Evolutionary conservation across 2,797 vertebrate species (phyloP), one percentile per base, ranked within the genome.

Genomic region (Tapera naevia): DNA sequence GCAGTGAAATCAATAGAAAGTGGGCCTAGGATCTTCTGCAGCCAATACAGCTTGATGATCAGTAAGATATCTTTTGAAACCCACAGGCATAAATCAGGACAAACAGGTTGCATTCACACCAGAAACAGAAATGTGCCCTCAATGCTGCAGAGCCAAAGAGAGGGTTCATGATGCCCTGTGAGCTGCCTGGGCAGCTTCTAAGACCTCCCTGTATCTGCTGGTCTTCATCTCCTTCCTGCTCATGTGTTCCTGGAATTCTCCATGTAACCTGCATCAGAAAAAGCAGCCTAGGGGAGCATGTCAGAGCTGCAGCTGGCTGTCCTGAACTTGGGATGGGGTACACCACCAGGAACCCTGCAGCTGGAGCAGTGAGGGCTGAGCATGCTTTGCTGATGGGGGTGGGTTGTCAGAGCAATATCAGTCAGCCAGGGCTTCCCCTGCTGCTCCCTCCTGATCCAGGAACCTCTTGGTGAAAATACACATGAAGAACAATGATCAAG

Each of bases 81-180:
- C 43, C 43, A 37, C 7, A 37, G 46, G 32, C 69, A n/a, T 57
- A 64, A 60, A 80, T 65, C 30, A 78, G 67, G 35, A 88, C 5
- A 50, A 89, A 80, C 45, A 57, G 15, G 48, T 85, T 67, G 41
- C 32, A 76, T 85, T 87, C 45, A 58, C 15, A 74, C 18, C 30
- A 76, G 62, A 83, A 88, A 54, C 33, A 1, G 8, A 74, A 73
- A 13, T 1, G 1, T 60, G 50, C 70, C 27, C 66, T 81, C 18
- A n/a, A 0, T 28, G 45, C 72, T 89, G 43, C 27, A 79, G 66
- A 87, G 22, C 14, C 74, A 45, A 43, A 66, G 62, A 53, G 39
- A 17, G 56, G 75, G 32, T 50, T 61, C 0, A 0, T 33, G 17
- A 19, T 7, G 5, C 6, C 4, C 15, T 51, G 45, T 3, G 43